Conservation (phyloP, 2,888 invertebrate genomes). For the Hypsopygia costalis region DNA sequence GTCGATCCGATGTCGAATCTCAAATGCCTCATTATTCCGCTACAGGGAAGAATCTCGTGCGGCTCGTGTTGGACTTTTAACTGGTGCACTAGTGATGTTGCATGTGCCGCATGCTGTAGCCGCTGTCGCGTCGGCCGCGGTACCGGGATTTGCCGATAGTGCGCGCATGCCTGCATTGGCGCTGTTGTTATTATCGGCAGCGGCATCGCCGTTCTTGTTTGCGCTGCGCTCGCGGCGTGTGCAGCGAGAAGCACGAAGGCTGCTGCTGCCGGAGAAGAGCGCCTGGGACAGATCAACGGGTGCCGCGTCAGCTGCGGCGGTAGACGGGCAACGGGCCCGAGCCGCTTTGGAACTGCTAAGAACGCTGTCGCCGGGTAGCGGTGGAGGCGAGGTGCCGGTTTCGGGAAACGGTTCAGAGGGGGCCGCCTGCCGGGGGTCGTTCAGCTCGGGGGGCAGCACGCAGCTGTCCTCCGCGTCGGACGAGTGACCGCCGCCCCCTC, state of each 20-base stretch:
- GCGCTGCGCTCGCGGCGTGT: slow-evolving; percentile 87
- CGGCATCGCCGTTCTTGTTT: slow-evolving; percentile 87
- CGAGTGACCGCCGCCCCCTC: slow-evolving; percentile 69
- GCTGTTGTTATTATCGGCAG: slow-evolving; percentile 81
- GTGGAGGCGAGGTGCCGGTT: slow-evolving; percentile 51
- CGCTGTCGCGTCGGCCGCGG: slow-evolving; percentile 57
- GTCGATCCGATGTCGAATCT: slow-evolving; percentile 88
- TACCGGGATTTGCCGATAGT: slow-evolving; percentile 72
- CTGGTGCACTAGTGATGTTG: slow-evolving; percentile 87
- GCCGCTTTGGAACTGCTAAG: slow-evolving; percentile 64
- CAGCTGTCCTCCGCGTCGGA: slow-evolving; percentile 83
- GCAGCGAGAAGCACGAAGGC: slow-evolving; percentile 63
- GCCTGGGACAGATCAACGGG: slow-evolving; percentile 77
- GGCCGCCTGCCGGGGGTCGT: slow-evolving; percentile 81
- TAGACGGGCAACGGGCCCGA: slow-evolving; percentile 73
- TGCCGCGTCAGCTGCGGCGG: slow-evolving; percentile 77
- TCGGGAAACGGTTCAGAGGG: slow-evolving; percentile 69
- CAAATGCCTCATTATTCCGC: slow-evolving; percentile 90
- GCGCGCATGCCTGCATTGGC: slow-evolving; percentile 74
- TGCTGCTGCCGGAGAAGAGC: slow-evolving; percentile 62
- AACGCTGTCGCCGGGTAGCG: slow-evolving; percentile 65
- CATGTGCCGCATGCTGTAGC: slow-evolving; percentile 83
- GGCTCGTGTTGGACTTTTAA: slow-evolving; percentile 85
- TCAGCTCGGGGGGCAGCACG: slow-evolving; percentile 83
- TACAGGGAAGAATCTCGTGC: slow-evolving; percentile 94